Percentiles rank a stretch among this genome's conserved stretches.
phyloP scores from a whole-genome alignment of 2,888 invertebrate species.

The Hedychridium roseum region DNA sequence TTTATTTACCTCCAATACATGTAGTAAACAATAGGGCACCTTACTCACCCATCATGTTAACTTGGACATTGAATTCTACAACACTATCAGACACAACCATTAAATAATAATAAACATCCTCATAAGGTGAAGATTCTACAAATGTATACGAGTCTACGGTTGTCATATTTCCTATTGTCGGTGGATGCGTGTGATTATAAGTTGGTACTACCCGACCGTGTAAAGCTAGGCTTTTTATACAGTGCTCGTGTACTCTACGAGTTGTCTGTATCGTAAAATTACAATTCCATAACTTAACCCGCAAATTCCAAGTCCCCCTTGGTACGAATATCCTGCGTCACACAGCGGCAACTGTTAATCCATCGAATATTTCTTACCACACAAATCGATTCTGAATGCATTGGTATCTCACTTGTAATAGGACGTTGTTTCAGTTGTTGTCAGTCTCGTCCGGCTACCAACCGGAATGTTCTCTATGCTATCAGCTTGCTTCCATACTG shows the following conservation, averaged over 20 bases:
- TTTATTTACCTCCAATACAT: too few species aligned
- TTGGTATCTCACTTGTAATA: constrained; percentile 62
- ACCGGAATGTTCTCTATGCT: constrained; percentile 61
- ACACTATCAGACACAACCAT: constrained; percentile 61
- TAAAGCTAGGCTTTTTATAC: constrained; percentile 59
- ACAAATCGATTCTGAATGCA: neutral
- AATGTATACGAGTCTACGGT: constrained; percentile 55
- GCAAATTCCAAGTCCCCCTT: constrained; percentile 62
- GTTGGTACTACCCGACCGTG: constrained; percentile 60
- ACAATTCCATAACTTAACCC: constrained; percentile 61
- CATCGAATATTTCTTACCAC: neutral
- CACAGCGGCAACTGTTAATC: constrained; percentile 8
- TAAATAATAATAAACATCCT: constrained; percentile 65
- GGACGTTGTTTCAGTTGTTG: constrained; percentile 58
- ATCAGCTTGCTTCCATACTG: constrained; percentile 63
- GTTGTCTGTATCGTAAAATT: constrained; percentile 49
- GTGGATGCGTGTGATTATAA: constrained; percentile 48
- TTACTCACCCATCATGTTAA: constrained; percentile 52
- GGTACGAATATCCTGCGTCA: constrained; percentile 63
- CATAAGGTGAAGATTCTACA: constrained; percentile 60
- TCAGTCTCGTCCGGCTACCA: constrained; percentile 54
- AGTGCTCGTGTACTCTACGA: constrained; percentile 41
- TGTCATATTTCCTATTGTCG: constrained; percentile 47
- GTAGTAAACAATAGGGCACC: neutral
- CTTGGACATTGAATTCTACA: constrained; percentile 60